Evolutionary conservation across 2,113 vertebrate genomes (phyloP), one percentile per base, ranked within the genome.

Genomic region (Colaptes auratus): DNA sequence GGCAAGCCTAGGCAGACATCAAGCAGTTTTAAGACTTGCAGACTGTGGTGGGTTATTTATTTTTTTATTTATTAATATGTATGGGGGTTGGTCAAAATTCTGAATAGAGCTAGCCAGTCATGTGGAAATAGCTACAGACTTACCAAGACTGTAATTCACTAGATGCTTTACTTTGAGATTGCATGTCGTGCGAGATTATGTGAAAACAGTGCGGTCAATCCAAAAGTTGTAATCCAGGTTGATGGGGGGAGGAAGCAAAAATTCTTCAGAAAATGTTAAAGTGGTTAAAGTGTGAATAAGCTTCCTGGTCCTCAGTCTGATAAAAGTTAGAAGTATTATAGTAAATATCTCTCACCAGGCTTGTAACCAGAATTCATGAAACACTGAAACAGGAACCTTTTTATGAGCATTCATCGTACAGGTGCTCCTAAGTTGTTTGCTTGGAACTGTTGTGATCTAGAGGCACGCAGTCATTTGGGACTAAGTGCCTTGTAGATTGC

Each of bases 271-370:
- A 92, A 55, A 76, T 23, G 27, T 50, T 50, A 50, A 50, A 0
- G n/a, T 84, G 44, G 13, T 72, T n/a, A 65, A 28, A 67, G 25
- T n/a, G 12, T 55, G 46, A 67, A 11, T 30, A 5, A 77, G n/a
- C 7, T 15, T 92, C 1, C 16, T 1, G 2, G 10, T 58, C 60
- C n/a, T 79, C 0, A 0, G 6, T 46, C 58, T 81, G 48, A 35
- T 75, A 33, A 2, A 59, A 64, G 30, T 44, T 6, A 64, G 10
- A 55, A 35, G 16, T 73, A 27, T 59, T 70, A 30, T 8, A 31
- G 10, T 60, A 74, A 78, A 9, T 74, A 53, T 36, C 56, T 82
- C 76, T 70, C 21, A 79, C 15, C 12, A 39, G 46, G 11, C 24
- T 66, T 4, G 25, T 35, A 39, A 71, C 31, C 16, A 75, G 52